A percentile compares a stretch with the other conserved stretches of the same genome.
Evolutionary conservation across 2,888 invertebrate genomes (phyloP).

Genomic region (Pyrocoelia pectoralis): DNA sequence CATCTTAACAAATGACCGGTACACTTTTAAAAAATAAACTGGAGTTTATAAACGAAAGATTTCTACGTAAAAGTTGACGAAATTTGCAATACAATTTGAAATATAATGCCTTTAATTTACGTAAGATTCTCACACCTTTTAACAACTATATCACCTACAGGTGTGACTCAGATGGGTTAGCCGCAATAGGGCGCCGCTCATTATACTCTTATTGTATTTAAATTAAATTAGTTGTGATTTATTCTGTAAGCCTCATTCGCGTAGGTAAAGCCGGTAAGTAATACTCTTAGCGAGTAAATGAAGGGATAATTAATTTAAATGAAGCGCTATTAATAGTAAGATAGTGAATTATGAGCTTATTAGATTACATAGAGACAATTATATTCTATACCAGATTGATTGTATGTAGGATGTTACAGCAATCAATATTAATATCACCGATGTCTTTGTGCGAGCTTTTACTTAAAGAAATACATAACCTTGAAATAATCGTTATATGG

Average conservation of each 20-base stretch:
- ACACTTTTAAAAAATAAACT: not conserved
- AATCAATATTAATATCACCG: too few relatives aligned
- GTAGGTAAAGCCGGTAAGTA: slow-evolving; percentile 45
- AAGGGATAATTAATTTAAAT: slow-evolving; percentile 35
- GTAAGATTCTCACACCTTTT: slow-evolving; percentile 55
- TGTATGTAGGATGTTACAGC: not conserved
- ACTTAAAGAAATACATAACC: not conserved
- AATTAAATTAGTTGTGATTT: slow-evolving; percentile 57
- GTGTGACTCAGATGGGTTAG: slow-evolving; percentile 58
- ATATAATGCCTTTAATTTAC: slow-evolving; percentile 31
- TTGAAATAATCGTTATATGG: slow-evolving; percentile 14
- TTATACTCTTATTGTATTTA: slow-evolving; percentile 58
- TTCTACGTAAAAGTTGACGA: slow-evolving; percentile 22
- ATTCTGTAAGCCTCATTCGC: slow-evolving; percentile 46
- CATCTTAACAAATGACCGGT: slow-evolving; percentile 29
- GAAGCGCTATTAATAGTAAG: slow-evolving; percentile 24
- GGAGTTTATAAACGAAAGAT: slow-evolving; percentile 7
- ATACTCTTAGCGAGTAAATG: slow-evolving; percentile 42
- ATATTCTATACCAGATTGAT: not conserved
- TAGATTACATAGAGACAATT: not conserved
- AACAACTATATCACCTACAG: slow-evolving; percentile 59
- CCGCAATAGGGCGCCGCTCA: slow-evolving; percentile 56
- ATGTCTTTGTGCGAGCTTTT: not conserved
- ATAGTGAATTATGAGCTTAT: slow-evolving; percentile 14
- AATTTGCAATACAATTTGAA: slow-evolving; percentile 24